Evolutionary conservation across 2,888 invertebrate species (phyloP).

Genomic region (Cephalotes varians): DNA sequence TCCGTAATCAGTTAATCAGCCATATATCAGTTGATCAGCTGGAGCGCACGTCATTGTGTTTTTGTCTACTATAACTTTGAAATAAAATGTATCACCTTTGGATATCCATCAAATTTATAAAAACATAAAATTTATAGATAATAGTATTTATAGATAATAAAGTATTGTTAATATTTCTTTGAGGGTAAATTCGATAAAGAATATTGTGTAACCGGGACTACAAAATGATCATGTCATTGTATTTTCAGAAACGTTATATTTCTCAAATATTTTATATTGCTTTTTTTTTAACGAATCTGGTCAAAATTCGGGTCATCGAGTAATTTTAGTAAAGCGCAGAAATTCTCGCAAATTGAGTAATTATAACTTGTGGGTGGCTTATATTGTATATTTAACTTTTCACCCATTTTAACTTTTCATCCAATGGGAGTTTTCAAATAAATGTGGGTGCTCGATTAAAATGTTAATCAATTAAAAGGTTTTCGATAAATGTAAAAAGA

Average conservation of each 20-base stretch:
- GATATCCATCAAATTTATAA: neutral
- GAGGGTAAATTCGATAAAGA: neutral
- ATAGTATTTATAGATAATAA: neutral
- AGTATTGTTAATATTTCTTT: neutral
- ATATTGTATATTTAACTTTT: conserved; percentile 25
- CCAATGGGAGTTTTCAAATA: neutral
- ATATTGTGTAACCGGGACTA: neutral
- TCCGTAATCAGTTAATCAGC: conserved; percentile 3
- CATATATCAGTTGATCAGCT: neutral
- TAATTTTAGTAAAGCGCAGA: neutral
- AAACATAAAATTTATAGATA: conserved; percentile 9
- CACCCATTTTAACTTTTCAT: too few species aligned
- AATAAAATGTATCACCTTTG: neutral
- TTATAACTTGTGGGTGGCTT: conserved; percentile 19
- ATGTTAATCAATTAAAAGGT: conserved; percentile 37
- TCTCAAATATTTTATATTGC: neutral
- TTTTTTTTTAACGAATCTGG: conserved; percentile 9
- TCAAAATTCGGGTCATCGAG: neutral
- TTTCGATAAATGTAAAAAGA: conserved; percentile 37
- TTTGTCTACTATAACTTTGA: neutral
- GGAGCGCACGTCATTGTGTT: neutral
- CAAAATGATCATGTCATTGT: neutral
- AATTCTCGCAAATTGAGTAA: conserved; percentile 30
- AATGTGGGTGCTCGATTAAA: conserved; percentile 32
- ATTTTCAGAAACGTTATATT: conserved; percentile 5